Evolutionary conservation across 1,140 invertebrate genomes (phyloP), one percentile per base, ranked within the genome.

Genomic region (Mesaphorura yosii): DNA sequence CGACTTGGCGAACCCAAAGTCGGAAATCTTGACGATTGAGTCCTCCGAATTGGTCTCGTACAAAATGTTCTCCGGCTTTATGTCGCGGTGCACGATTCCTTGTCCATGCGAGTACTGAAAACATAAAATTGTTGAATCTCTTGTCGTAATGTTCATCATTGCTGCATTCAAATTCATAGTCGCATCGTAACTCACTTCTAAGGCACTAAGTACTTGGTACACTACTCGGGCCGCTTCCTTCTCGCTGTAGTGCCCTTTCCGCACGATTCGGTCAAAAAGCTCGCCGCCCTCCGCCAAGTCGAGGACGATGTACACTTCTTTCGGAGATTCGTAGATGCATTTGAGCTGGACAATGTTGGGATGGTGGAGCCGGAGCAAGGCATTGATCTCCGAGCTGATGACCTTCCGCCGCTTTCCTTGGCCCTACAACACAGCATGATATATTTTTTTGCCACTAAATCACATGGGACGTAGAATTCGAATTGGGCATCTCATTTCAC

Each of bases 31-130:
- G 14, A 76, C 62, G 17, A 65, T 64, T 15, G 73, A 69, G 34
- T 73, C 66, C 17, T 68, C 67, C 25, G 66, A 58, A 12, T 67
- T 62, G 20, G 66, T 67, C 58, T 72, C 67, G 64, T 74, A 76
- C 17, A 76, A 59, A 20, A 76, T 65, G 51, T 75, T 75, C 67
- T 76, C 74, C 42, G 74, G 75, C 64, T 73, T 71, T 20, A 75
- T 64, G 34, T 55, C 51, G 34, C 73, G 64, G 58, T 75, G 73
- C 22, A 70, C 69, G 19, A 74, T 66, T 22, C 65, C 71, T 55
- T 71, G 67, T 10, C 63, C 56, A 59, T 75, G 73, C 12, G 74
- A 66, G 63, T 71, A 73, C 73, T 74, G 64, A n/a, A 67, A 66
- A 15, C 31, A 34, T 10, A 10, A 34, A 34, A 34, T 10, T n/a